Percentiles rank a stretch among this genome's conserved stretches.
phyloP scores from a whole-genome alignment of 1,140 invertebrate species.

The Vollenhovia emeryi region DNA sequence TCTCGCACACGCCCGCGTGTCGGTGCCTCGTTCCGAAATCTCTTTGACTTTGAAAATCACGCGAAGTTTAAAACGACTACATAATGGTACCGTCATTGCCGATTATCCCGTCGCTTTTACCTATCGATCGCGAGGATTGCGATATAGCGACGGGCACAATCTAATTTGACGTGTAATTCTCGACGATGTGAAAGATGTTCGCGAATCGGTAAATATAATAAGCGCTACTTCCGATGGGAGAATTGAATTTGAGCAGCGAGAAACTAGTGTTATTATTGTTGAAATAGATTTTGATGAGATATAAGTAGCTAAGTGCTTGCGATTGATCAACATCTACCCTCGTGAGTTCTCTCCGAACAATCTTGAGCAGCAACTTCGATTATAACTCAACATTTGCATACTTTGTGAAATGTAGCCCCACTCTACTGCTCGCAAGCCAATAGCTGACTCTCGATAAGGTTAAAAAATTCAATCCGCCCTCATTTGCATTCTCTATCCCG shows the following conservation, averaged over 20 bases:
- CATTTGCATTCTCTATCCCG: constrained; percentile 51
- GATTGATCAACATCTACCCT: not conserved
- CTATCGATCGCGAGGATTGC: constrained; percentile 15
- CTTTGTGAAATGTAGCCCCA: constrained; percentile 24
- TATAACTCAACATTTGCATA: constrained; percentile 50
- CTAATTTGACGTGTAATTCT: constrained; percentile 5
- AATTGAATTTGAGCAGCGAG: not conserved
- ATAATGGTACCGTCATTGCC: not conserved
- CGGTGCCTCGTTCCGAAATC: constrained; percentile 67
- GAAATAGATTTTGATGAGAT: not conserved
- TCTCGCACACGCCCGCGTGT: constrained; percentile 57
- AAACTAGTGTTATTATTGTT: not conserved
- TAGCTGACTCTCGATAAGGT: constrained; percentile 50
- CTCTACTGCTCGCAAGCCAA: not conserved
- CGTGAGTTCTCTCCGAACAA: not conserved
- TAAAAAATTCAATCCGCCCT: constrained; percentile 53
- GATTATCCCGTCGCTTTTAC: constrained; percentile 14
- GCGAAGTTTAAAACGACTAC: constrained; percentile 7
- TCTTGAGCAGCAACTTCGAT: constrained; percentile 28
- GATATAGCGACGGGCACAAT: not conserved
- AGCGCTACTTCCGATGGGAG: not conserved
- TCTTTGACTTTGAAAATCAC: constrained; percentile 65
- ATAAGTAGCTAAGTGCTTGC: not conserved
- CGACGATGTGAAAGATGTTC: not conserved
- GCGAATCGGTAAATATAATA: not conserved